Base-by-base conservation (phyloP, 1,140 invertebrate genomes). In the Dolichoris vasculosae region DNA sequence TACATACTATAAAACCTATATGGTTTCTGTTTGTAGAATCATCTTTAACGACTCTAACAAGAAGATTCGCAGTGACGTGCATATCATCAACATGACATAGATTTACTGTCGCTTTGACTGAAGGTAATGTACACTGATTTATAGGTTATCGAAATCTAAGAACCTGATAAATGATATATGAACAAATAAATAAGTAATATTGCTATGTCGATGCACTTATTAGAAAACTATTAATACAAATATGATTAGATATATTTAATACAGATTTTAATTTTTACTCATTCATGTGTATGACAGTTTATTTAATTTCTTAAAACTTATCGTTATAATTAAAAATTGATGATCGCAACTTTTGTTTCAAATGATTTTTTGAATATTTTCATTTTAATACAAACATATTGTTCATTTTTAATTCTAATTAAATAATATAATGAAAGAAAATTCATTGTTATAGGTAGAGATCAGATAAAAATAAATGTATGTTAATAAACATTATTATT, bases 31-130 rank as follows among this genome's bases (percentile, higher is more conserved):
- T 51, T 84, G 76, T 69, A 78, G 46, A 79, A 78, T 67, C 43
- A 71, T 73, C 64, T 46, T 85, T 85, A 84, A 85, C 67, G 76
- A 69, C 77, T 59, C 64, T 63, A 81, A 81, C 55, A 64, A 63
- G 40, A 85, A 76, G 51, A 80, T 38, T 32, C 69, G 69, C 48
- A 75, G 35, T 85, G 78, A 81, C 78, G 43, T 69, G 40, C 35
- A n/a, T 46, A 84, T 79, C 77, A 84, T 80, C 76, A 73, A 55
- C 64, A 8, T 46, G 77, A 84, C 83, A n/a, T 32, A 73, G 83
- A 84, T 84, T 84, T 84, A 84, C 55, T 59, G 48, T 80, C 77
- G n/a, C 51, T 84, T 43, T 35, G 76, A 80, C 83, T 73, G 76
- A 32, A 71, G 38, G 26, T 59, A 35, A 84, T 80, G 38, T 69